phyloP scores from a whole-genome alignment of 2,888 invertebrate species.

The Ypsolopha scabrella region DNA sequence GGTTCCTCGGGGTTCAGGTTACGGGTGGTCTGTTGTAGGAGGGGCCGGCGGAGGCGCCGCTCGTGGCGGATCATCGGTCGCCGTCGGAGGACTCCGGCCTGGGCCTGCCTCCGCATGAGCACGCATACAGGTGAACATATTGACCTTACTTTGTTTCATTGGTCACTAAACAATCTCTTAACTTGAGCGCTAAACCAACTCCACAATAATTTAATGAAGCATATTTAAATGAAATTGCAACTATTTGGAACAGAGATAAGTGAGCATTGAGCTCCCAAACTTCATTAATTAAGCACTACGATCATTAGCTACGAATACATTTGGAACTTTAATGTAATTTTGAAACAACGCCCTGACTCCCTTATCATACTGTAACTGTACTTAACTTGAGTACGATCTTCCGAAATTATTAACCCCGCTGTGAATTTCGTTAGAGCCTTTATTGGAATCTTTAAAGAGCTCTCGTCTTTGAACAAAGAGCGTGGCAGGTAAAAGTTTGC shows the following conservation, averaged over 20 bases:
- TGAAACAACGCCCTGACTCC: no score
- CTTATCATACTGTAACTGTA: no score
- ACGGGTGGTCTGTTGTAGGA: slow-evolving; percentile 71
- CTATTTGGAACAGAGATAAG: neutral
- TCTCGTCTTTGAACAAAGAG: neutral
- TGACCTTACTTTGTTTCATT: slow-evolving; percentile 18
- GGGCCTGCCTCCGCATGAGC: slow-evolving; percentile 85
- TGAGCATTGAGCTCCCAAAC: neutral
- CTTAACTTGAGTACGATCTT: no score
- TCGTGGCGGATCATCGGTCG: slow-evolving; percentile 81
- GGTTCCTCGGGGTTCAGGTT: slow-evolving; percentile 32
- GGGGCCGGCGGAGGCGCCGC: slow-evolving; percentile 67
- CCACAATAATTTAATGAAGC: neutral
- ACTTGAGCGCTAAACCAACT: neutral
- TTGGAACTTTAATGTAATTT: no score
- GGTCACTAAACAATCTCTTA: neutral
- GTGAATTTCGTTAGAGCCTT: no score
- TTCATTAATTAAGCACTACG: neutral
- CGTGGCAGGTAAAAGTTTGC: no score
- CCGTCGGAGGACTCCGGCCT: slow-evolving; percentile 96
- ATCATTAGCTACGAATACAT: neutral
- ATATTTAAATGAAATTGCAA: neutral
- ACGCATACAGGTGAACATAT: slow-evolving; percentile 72
- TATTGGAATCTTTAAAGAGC: neutral
- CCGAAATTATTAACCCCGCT: no score